A percentile compares a stretch with the other conserved stretches of the same genome.
Conservation (phyloP, 2,888 invertebrate genomes). For the Caenorhabditis sp. region DNA sequence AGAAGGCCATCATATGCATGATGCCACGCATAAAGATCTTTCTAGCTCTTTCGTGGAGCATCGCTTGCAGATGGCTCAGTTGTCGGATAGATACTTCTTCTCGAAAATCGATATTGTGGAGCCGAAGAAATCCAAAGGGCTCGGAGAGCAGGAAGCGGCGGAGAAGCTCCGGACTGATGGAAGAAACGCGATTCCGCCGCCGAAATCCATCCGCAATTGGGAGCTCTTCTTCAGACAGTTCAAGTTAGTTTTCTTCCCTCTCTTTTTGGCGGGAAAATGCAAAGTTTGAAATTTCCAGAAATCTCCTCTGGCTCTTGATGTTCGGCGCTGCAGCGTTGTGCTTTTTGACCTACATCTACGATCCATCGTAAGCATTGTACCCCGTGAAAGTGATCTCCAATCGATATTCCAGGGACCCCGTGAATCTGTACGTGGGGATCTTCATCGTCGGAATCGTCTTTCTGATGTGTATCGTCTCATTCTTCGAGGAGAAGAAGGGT, state of each 20-base stretch:
- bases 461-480: constrained; percentile 78
- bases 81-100: constrained; percentile 70
- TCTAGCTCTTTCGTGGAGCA: constrained; percentile 75
- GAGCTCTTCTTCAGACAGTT: constrained; percentile 78
- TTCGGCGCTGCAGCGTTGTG: constrained; percentile 75
- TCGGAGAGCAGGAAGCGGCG: constrained; percentile 56
- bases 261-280: too few species aligned
- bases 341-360: constrained; percentile 74
- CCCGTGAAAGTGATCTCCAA: too few species aligned
- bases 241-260: constrained; percentile 32
- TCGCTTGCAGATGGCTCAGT: constrained; percentile 69
- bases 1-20: constrained; percentile 24
- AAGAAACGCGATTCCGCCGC: constrained; percentile 75
- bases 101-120: constrained; percentile 70
- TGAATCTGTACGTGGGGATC: constrained; percentile 76
- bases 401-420: constrained; percentile 62
- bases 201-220: constrained; percentile 75
- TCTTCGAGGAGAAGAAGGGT: constrained; percentile 77
- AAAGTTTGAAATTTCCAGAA: constrained; percentile 54
- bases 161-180: constrained; percentile 72
- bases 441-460: constrained; percentile 78
- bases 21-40: constrained; percentile 49
- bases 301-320: constrained; percentile 79
- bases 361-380: constrained; percentile 59
- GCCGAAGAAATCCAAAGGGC: constrained; percentile 70